Evolutionary conservation across 2,888 invertebrate genomes (phyloP).

Genomic region (Carterocephalus palaemon): DNA sequence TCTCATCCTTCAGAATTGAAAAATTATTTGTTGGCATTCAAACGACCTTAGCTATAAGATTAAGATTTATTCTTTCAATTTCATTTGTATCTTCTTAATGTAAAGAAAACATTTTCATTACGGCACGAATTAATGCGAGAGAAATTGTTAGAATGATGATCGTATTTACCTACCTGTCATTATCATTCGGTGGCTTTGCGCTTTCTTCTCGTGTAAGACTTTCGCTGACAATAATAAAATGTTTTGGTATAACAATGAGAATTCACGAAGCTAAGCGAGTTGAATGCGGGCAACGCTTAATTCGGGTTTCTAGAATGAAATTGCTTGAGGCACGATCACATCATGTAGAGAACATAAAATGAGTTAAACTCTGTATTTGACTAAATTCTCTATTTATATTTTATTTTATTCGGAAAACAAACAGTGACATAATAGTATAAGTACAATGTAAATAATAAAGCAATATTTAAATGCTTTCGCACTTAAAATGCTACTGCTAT

Average conservation of each 20-base stretch:
- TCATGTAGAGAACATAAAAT: slow-evolving; percentile 3
- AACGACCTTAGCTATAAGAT: too few relatives aligned
- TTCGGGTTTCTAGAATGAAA: slow-evolving; percentile 15
- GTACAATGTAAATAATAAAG: too few relatives aligned
- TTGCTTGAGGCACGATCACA: slow-evolving; percentile 1
- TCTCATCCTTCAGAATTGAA: too few relatives aligned
- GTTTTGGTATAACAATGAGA: slow-evolving; percentile 31
- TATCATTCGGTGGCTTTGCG: slow-evolving; percentile 48
- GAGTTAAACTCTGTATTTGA: too few relatives aligned
- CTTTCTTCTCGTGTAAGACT: slow-evolving; percentile 57
- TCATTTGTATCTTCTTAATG: too few relatives aligned
- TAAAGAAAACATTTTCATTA: slow-evolving; percentile 16
- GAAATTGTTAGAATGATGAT: slow-evolving; percentile 39
- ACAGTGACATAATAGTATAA: too few relatives aligned
- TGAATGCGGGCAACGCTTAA: slow-evolving; percentile 27
- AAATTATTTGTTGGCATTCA: too few relatives aligned
- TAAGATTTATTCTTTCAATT: too few relatives aligned
- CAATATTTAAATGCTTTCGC: too few relatives aligned
- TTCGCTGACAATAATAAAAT: slow-evolving; percentile 35
- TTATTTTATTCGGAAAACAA: too few relatives aligned
- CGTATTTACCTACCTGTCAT: slow-evolving; percentile 47
- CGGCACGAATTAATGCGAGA: slow-evolving; percentile 16
- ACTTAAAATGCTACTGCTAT: too few relatives aligned
- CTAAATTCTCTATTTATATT: too few relatives aligned
- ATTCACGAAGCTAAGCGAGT: slow-evolving; percentile 18